Evolutionary conservation across 2,888 invertebrate species (phyloP), one percentile per base, ranked within the genome.

Genomic region (Mythimna ferrago): DNA sequence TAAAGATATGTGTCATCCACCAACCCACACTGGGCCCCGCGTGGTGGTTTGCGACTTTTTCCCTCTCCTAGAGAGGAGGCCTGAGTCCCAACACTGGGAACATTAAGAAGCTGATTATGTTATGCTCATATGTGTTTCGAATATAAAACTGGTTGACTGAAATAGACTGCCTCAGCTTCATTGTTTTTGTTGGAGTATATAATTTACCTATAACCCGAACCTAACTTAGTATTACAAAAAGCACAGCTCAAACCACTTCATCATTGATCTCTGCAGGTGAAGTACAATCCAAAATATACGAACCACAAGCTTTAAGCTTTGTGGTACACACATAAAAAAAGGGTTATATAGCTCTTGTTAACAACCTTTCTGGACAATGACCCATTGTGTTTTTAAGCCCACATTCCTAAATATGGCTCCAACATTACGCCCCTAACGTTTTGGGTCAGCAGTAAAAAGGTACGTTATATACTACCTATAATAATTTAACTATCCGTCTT

Each of bases 401-500:
- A 80, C 64, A 73, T 77, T 77, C 74, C 70, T 35, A 81, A 80
- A 74, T 81, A 74, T 75, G 70, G 70, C 70, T 71, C 32, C 56
- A 71, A 58, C 26, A 68, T 74, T 56, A 81, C 82, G 56, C 38
- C 62, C 68, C 70, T 66, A 63, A 82, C 71, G 66, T 58, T 73
- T 78, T 35, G 74, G 78, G 56, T 57, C 54, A 62, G 66, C 6
- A 71, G 68, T 82, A 81, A 81, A 81, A 82, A 74, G 80, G 71
- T 68, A 69, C 60, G 62, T 54, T 21, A 65, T 72, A 69, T 63
- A 80, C 53, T 82, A 72, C 61, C 66, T 64, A 82, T 74, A 79
- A 82, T 74, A 79, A 71, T 83, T 81, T 83, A 76, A 78, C 76
- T 76, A 84, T 73, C 62, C 66, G 26, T 60, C 58, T 85, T 77